Percentiles rank a stretch among this genome's conserved stretches.
phyloP scores from a whole-genome alignment of 30 jellyfish, hydroid and myxozoan genomes.

The Pelagia noctiluca region DNA sequence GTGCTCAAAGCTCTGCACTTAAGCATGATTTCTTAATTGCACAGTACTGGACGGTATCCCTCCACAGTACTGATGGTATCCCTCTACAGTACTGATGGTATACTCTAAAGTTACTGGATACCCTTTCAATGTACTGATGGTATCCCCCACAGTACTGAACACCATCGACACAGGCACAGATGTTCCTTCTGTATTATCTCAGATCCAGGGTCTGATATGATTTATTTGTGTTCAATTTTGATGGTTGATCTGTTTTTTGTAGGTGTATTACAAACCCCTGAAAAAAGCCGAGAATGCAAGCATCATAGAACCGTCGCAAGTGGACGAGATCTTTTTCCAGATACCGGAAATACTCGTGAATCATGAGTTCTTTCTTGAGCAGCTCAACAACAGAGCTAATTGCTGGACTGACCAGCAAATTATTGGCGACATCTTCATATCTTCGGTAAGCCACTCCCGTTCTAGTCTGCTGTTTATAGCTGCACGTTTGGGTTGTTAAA shows the following conservation, averaged over 20 bases:
- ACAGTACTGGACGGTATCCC: too few relatives aligned
- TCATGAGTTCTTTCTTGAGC: slow-evolving; percentile 91
- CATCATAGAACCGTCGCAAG: slow-evolving; percentile 86
- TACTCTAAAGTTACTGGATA: too few relatives aligned
- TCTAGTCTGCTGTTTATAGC: not conserved
- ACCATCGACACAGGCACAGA: too few relatives aligned
- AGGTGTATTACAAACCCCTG: slow-evolving; percentile 90
- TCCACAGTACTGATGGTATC: too few relatives aligned
- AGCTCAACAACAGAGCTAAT: slow-evolving; percentile 83
- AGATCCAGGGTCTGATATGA: too few relatives aligned
- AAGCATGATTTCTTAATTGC: too few relatives aligned
- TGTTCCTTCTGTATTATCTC: too few relatives aligned
- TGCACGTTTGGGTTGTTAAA: too few relatives aligned
- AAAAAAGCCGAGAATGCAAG: slow-evolving; percentile 84
- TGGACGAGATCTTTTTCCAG: slow-evolving; percentile 94
- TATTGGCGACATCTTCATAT: slow-evolving; percentile 91
- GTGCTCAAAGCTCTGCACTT: too few relatives aligned
- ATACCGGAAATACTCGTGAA: slow-evolving; percentile 93
- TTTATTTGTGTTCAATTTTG: not conserved
- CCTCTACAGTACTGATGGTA: too few relatives aligned
- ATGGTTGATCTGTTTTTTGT: not conserved
- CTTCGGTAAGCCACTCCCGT: slow-evolving; percentile 74
- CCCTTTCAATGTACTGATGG: too few relatives aligned
- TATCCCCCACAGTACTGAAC: too few relatives aligned
- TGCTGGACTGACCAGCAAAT: slow-evolving; percentile 90